Conservation (phyloP, 2,113 vertebrate genomes). For the Zosterops borbonicus region DNA sequence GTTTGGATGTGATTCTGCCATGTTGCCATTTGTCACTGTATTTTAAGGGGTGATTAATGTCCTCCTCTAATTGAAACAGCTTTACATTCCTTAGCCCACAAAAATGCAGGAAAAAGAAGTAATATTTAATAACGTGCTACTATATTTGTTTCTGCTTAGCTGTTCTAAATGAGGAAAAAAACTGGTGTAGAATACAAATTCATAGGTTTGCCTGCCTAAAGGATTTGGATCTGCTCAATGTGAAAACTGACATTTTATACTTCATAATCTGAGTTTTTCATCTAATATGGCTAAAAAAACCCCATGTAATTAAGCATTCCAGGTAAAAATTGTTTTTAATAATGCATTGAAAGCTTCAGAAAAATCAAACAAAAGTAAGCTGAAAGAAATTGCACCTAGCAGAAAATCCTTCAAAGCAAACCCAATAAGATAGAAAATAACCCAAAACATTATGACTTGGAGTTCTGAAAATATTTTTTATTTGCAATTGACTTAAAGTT, state of each 20-base stretch:
- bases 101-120: background rate
- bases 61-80: background rate
- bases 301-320: fast-evolving
- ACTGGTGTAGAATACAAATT: background rate
- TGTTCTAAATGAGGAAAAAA: background rate
- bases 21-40: background rate
- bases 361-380: background rate
- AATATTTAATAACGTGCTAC: background rate
- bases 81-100: background rate
- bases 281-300: background rate
- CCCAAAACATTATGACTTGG: background rate
- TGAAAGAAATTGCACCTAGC: background rate
- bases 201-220: background rate
- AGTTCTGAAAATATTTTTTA: background rate
- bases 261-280: background rate
- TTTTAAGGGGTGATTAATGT: background rate
- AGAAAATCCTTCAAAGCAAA: background rate
- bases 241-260: background rate
- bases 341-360: background rate
- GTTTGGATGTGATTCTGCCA: background rate
- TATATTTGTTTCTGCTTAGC: background rate
- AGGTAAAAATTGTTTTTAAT: background rate
- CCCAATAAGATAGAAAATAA: background rate
- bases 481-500: background rate
- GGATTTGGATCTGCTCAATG: background rate